Evolutionary conservation across 1,140 invertebrate genomes (phyloP), one percentile per base, ranked within the genome.

Genomic region (Calliopsis andreniformis): DNA sequence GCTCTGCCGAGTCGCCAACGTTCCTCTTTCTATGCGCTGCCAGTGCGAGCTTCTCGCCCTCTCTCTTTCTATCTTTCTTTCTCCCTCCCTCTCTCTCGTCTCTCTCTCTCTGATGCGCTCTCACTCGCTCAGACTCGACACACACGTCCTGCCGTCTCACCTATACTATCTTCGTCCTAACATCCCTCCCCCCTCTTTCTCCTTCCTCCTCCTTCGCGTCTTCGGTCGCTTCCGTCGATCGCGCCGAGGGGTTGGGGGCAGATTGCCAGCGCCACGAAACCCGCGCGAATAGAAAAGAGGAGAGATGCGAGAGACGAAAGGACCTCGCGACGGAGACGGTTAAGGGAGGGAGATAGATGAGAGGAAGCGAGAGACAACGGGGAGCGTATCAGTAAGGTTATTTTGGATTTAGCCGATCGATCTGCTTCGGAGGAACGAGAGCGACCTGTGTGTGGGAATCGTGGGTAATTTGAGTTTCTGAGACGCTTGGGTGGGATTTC

Each of bases 81-180:
- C 35, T 3, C 35, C 35, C 35, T 53, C 63, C 69, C 83, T 81
- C 79, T 86, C 86, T 70, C 28, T 59, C 63, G n/a, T n/a, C n/a
- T n/a, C n/a, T n/a, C n/a, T n/a, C n/a, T n/a, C n/a, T n/a, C n/a
- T n/a, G n/a, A n/a, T n/a, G n/a, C 62, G 73, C 25, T 53, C 63
- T 72, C 83, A 81, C 79, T 86, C 86, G 73, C 28, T 59, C 63
- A 64, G 83, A 81, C 79, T 86, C 85, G 82, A 87, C 87, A 81
- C 68, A 87, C 87, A 81, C 68, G 39, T 73, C 51, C 56, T 62
- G 69, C 49, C 69, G 61, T 47, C 59, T 49, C 58, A 20, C 4
- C 76, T 78, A 85, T 83, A 85, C 69, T 53, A n/a, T 73, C 63
- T 86, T 85, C 76, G 43, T 20, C 14, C 61, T 86, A 85, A 85